These are phyloP conservation scores for Paralvinella palmiformis DNA, from an alignment of 1,140 invertebrate genomes.

Conservation along the genomic window DNA sequence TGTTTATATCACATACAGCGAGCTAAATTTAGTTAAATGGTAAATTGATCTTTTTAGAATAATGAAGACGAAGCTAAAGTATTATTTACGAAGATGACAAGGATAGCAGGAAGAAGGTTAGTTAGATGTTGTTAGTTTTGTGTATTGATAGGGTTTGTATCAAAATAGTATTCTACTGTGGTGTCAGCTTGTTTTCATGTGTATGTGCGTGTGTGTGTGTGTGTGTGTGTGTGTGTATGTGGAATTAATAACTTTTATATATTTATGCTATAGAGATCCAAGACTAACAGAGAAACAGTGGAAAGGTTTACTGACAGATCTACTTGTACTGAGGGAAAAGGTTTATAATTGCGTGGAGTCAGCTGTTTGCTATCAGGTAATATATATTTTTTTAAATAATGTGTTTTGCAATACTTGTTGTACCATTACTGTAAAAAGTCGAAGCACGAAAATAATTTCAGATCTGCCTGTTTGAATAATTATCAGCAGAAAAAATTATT, in stretches of 20 bases:
- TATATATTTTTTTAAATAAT: conserved; percentile 4
- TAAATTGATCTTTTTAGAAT: conserved; percentile 29
- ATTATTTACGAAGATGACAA: conserved; percentile 55
- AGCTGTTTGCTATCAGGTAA: conserved; percentile 51
- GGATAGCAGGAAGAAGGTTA: conserved; percentile 54
- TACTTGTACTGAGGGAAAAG: conserved; percentile 57
- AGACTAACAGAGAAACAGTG: conserved; percentile 50
- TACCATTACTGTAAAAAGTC: neutral
- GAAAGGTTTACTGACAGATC: conserved; percentile 53
- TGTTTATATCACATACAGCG: too few relatives aligned
- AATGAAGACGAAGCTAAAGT: conserved; percentile 48
- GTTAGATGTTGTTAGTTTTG: too few relatives aligned
- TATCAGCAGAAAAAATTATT: too few relatives aligned
- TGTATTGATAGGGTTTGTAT: too few relatives aligned
- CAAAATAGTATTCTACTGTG: too few relatives aligned
- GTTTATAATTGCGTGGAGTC: conserved; percentile 52
- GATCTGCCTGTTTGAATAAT: too few relatives aligned
- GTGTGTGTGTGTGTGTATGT: too few relatives aligned
- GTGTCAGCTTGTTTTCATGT: too few relatives aligned
- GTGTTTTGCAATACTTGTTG: neutral
- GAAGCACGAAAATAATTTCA: too few relatives aligned
- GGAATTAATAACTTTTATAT: too few relatives aligned
- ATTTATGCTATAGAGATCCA: conserved; percentile 27
- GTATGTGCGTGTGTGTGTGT: too few relatives aligned
- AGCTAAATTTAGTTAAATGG: neutral